These are phyloP conservation scores for Bungarus multicinctus DNA, from an alignment of 2,113 vertebrate species.

Conservation along the genomic window DNA sequence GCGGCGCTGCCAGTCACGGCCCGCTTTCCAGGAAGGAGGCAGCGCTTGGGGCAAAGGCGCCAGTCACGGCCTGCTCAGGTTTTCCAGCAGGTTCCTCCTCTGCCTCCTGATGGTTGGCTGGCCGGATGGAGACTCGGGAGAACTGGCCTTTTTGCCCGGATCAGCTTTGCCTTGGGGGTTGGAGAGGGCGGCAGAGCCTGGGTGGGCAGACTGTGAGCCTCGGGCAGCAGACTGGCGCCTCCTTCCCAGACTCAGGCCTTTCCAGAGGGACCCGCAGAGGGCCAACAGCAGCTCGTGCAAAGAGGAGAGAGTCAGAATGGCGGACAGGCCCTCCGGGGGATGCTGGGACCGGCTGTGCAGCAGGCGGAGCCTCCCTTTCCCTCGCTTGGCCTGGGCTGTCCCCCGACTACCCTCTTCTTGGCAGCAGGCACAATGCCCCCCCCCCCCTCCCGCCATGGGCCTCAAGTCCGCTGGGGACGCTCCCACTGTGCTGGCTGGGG, in stretches of 20 bases:
- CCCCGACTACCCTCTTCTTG: not conserved
- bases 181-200: not conserved
- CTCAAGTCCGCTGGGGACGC: not conserved
- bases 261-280: not conserved
- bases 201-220: not conserved
- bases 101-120: not conserved
- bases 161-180: not conserved
- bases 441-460: not conserved
- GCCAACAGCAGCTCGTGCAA: no score
- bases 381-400: not conserved
- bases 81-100: not conserved
- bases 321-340: not conserved
- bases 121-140: not conserved
- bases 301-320: no score
- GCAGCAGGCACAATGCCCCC: not conserved
- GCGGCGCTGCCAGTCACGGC: not conserved
- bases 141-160: not conserved
- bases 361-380: not conserved
- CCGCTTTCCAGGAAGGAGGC: not conserved
- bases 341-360: not conserved
- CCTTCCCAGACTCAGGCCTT: not conserved
- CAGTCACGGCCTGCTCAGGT: not conserved
- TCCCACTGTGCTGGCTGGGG: not conserved
- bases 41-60: not conserved
- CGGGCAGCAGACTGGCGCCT: not conserved